Conservation (phyloP, 2,797 vertebrate genomes). For the Pelobates cultripes region DNA sequence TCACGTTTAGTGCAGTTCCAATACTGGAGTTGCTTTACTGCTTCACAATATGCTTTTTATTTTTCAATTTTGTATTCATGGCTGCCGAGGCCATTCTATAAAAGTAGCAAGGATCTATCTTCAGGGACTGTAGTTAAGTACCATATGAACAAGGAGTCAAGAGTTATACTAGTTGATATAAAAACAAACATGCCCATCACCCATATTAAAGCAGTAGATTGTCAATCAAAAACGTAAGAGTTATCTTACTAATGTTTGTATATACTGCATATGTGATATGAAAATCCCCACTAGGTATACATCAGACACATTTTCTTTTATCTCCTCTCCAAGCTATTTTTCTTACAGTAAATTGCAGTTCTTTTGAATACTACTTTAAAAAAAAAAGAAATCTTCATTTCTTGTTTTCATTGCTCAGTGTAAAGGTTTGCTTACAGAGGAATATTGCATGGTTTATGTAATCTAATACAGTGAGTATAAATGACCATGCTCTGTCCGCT, state of each 20-base stretch:
- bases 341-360: slow-evolving; percentile 20
- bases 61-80: slow-evolving; percentile 53
- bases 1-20: slow-evolving; percentile 53
- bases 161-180: slow-evolving; percentile 3
- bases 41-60: slow-evolving; percentile 54
- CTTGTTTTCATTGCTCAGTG: neutral
- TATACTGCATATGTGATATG: slow-evolving; percentile 30
- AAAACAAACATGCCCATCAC: neutral
- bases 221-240: too few relatives aligned
- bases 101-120: slow-evolving; percentile 22
- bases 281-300: slow-evolving; percentile 26
- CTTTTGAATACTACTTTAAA: slow-evolving; percentile 2
- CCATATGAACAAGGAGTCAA: slow-evolving; percentile 26
- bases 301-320: slow-evolving; percentile 17
- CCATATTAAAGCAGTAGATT: neutral
- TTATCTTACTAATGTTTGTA: neutral
- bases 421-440: slow-evolving; percentile 13
- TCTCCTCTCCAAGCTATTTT: neutral
- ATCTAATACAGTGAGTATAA: slow-evolving; percentile 15
- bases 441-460: slow-evolving; percentile 16
- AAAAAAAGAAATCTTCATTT: slow-evolving; percentile 8
- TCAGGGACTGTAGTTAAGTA: slow-evolving; percentile 20
- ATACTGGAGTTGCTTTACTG: slow-evolving; percentile 45
- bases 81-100: slow-evolving; percentile 42
- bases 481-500: slow-evolving; percentile 7